Base-by-base conservation (phyloP, 2,113 vertebrate species). In the Pampusana beccarii region DNA sequence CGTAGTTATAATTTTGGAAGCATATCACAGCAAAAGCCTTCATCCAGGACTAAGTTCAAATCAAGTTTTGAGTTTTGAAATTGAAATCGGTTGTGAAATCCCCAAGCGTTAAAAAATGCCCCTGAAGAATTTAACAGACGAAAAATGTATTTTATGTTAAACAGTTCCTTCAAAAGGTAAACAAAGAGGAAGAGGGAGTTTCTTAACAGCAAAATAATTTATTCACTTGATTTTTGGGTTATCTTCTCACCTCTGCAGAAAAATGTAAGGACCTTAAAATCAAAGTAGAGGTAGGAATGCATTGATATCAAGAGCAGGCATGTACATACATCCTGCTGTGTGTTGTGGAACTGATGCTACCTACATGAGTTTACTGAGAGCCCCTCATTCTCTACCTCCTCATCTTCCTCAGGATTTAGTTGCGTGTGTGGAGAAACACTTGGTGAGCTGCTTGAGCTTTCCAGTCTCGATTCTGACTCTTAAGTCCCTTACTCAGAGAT, bases 101-200 rank as follows among this genome's bases (percentile, higher is more conserved):
- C 19, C 36, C 24, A 83, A 70, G 42, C 60, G 44, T 83, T 94
- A 81, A 53, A 93, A 93, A 94, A 95, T 61, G 8, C 11, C 34
- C 11, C 46, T 31, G 20, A 69, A 93, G 86, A 83, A 84, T 84
- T 56, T 91, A 92, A 70, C 25, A 86, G 74, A 67, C 24, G 21
- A 91, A 95, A 93, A 92, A 72, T 54, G 11, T 57, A 36, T 60
- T 91, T 97, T 95, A 50, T 70, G 44, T 86, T 81, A 65, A 78
- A 69, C 26, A 53, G 48, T 44, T 86, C 3, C 9, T 80, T 80
- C 54, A 34, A 51, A 81, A 88, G 54, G 36, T 74, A 86, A 74
- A 74, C 53, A 65, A 78, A 78, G 57, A 53, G n/a, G 42, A 40
- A 28, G 24, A 57, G 34, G 25, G 51, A 86, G 56, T 73, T 92